These are phyloP conservation scores for Drosophila flavopinicola DNA, from an alignment of 2,888 invertebrate species.

Conservation along the genomic window DNA sequence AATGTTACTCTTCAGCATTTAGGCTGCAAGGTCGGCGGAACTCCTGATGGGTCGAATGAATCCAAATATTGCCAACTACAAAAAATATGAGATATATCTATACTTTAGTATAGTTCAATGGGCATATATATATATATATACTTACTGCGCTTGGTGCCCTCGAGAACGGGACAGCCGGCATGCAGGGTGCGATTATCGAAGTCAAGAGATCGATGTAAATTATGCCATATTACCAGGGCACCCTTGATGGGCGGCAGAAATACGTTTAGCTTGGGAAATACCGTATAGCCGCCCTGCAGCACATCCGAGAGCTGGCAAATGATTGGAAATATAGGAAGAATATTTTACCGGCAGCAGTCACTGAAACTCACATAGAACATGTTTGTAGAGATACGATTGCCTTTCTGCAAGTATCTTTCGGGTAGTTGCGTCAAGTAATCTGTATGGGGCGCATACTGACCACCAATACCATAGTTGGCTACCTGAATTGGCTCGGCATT, in stretches of 20 bases:
- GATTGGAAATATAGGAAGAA: accelerated
- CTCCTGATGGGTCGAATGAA: constrained; percentile 93
- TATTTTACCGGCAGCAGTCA: accelerated
- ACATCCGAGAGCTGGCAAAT: constrained; percentile 95
- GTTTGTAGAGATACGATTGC: constrained; percentile 95
- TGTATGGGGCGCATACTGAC: constrained; percentile 98
- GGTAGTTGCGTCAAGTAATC: constrained; percentile 88
- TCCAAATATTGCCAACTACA: constrained; percentile 93
- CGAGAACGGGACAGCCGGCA: constrained; percentile 97
- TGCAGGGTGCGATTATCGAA: constrained; percentile 94
- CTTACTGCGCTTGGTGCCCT: constrained; percentile 97
- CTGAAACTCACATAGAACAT: constrained; percentile 94
- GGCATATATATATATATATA: neutral
- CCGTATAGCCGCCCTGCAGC: constrained; percentile 98
- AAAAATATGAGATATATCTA: neutral
- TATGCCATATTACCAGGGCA: constrained; percentile 96
- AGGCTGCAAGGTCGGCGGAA: constrained; percentile 87
- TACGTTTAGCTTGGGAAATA: constrained; percentile 94
- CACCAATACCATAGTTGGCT: constrained; percentile 99
- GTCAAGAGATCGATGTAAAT: constrained; percentile 93
- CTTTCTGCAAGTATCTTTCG: neutral
- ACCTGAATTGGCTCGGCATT: constrained; percentile 97
- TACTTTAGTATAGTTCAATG: too few species aligned
- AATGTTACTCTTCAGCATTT: constrained; percentile 21
- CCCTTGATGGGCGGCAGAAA: constrained; percentile 94